Evolutionary conservation across 2,113 vertebrate species (phyloP).

Genomic region (Pseudopipra pipra): DNA sequence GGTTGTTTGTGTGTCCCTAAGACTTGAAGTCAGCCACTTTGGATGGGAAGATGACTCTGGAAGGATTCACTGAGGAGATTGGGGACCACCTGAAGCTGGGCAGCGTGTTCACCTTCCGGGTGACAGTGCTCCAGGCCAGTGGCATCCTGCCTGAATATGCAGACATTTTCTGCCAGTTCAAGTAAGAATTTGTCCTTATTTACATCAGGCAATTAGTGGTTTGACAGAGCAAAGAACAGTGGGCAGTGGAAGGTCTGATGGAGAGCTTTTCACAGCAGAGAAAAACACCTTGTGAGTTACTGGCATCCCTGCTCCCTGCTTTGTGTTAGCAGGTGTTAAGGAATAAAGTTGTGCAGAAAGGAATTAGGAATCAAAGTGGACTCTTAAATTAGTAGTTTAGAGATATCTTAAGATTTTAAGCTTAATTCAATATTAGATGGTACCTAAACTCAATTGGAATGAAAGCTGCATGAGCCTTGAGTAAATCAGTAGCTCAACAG

Average conservation of each 20-base stretch:
- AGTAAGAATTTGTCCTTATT: conserved; percentile 79
- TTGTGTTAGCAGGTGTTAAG: not conserved
- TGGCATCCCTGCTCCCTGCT: not conserved
- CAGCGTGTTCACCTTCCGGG: conserved; percentile 94
- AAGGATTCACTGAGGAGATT: conserved; percentile 80
- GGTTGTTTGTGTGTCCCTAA: conserved; percentile 48
- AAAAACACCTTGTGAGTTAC: not conserved
- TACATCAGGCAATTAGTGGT: not conserved
- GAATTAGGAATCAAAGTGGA: not conserved
- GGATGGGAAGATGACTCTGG: conserved; percentile 86
- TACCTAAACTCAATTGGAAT: not conserved
- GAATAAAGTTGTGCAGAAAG: not conserved
- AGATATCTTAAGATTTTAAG: not conserved
- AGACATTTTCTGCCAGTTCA: conserved; percentile 99
- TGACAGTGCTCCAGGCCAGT: conserved; percentile 93
- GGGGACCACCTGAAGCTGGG: conserved; percentile 90
- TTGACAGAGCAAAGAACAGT: not conserved
- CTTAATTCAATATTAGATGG: not conserved
- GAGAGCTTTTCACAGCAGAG: not conserved
- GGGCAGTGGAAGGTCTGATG: not conserved
- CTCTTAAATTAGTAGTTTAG: not conserved
- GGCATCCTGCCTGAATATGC: conserved; percentile 92
- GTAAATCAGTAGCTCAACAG: not conserved
- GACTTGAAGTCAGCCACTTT: conserved; percentile 87
- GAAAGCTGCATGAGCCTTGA: not conserved